Conservation (phyloP, 2,113 vertebrate genomes). For the Phalacrocorax brasilianus region DNA sequence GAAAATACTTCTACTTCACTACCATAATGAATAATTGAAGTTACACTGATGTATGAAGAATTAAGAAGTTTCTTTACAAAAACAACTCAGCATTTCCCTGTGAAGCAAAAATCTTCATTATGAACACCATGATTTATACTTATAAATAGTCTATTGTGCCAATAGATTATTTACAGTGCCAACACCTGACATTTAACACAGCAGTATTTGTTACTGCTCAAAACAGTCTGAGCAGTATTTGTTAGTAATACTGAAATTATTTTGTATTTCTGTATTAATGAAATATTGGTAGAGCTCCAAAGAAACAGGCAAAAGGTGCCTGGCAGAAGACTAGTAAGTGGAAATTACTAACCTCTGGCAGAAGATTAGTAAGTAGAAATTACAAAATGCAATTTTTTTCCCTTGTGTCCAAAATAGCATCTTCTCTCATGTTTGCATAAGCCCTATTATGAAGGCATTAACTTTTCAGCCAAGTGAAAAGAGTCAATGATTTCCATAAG, state of each 20-base stretch:
- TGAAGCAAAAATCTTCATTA: background rate
- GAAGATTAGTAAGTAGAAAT: background rate
- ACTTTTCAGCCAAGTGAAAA: background rate
- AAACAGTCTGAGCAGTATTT: background rate
- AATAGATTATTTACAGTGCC: background rate
- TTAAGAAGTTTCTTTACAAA: background rate
- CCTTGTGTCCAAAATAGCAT: background rate
- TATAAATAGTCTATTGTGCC: background rate
- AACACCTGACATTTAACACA: background rate
- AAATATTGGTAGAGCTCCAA: background rate
- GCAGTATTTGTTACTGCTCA: background rate
- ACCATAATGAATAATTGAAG: background rate
- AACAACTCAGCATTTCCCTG: background rate
- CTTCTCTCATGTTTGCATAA: background rate
- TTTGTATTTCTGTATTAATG: background rate
- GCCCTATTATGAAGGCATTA: background rate
- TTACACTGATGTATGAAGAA: background rate
- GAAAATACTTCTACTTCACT: background rate
- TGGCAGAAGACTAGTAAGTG: background rate
- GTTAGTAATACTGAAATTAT: background rate
- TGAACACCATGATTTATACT: background rate
- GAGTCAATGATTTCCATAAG: background rate
- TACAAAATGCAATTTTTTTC: background rate
- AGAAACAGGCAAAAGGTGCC: background rate
- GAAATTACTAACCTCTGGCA: background rate